These are phyloP conservation scores for Euspilapteryx auroguttella DNA, from an alignment of 2,888 invertebrate species.

Conservation along the genomic window DNA sequence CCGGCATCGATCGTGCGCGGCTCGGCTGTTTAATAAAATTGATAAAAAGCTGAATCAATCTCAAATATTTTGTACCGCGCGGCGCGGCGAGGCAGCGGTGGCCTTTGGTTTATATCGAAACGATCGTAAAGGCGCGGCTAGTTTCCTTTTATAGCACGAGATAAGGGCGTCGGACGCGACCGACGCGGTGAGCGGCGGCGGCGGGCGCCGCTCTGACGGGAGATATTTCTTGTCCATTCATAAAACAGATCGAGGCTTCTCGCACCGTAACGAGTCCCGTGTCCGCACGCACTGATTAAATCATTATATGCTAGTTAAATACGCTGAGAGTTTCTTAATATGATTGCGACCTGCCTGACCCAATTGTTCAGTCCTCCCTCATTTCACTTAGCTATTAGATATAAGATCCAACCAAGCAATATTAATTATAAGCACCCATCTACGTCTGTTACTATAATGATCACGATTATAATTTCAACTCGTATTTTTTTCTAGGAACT, in stretches of 20 bases:
- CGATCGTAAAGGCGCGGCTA: constrained; percentile 42
- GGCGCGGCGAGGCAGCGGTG: constrained; percentile 15
- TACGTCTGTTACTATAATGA: neutral
- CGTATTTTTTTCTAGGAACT: constrained; percentile 65
- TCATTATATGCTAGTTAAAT: too few species aligned
- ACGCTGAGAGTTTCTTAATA: too few species aligned
- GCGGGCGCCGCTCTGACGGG: constrained; percentile 9
- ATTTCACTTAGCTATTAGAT: too few species aligned
- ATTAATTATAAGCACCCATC: too few species aligned
- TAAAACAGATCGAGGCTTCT: too few species aligned
- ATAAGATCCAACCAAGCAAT: too few species aligned
- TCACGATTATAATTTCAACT: neutral
- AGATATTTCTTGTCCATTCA: constrained; percentile 13
- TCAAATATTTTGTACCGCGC: constrained; percentile 19
- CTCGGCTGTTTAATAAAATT: neutral
- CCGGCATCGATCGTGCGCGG: too few species aligned
- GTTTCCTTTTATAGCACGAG: constrained; percentile 46
- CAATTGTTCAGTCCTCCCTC: too few species aligned
- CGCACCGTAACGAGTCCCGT: too few species aligned
- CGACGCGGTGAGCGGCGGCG: constrained; percentile 10
- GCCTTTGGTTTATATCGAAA: constrained; percentile 24
- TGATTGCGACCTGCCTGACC: too few species aligned
- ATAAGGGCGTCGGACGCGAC: constrained; percentile 28
- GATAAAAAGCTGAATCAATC: constrained; percentile 16
- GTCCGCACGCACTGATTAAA: too few species aligned